Percentiles rank a stretch among this genome's conserved stretches.
Conservation (phyloP, 2,113 vertebrate genomes). For the Syngnathus scovelli region DNA sequence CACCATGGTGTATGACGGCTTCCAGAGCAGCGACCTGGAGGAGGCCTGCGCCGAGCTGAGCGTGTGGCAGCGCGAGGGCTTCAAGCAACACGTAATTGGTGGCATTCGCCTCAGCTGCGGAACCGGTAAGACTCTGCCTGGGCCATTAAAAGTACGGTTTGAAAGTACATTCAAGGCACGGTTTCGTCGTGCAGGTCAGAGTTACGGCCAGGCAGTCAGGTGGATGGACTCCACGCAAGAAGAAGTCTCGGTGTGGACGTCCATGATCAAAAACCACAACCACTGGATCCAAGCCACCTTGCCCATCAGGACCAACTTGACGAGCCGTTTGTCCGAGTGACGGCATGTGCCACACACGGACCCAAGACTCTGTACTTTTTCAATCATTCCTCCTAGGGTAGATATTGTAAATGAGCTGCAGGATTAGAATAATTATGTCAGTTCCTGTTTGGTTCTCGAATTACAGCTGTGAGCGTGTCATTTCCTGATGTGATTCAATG, state of each 20-base stretch:
- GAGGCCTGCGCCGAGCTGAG: slow-evolving; percentile 91
- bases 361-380: neutral
- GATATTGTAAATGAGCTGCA: slow-evolving; percentile 20
- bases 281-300: slow-evolving; percentile 83
- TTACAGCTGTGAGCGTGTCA: neutral
- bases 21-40: slow-evolving; percentile 78
- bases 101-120: slow-evolving; percentile 87
- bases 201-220: slow-evolving; percentile 81
- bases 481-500: slow-evolving; percentile 20
- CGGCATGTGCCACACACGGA: slow-evolving; percentile 10
- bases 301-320: slow-evolving; percentile 81
- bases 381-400: neutral
- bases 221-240: slow-evolving; percentile 96
- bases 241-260: slow-evolving; percentile 78
- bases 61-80: slow-evolving; percentile 81
- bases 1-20: slow-evolving; percentile 98
- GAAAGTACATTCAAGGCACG: neutral
- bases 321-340: slow-evolving; percentile 42
- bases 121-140: slow-evolving; percentile 69
- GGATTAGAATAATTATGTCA: neutral
- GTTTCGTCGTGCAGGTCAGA: slow-evolving; percentile 69
- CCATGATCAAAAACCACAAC: slow-evolving; percentile 76
- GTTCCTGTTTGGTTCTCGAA: neutral
- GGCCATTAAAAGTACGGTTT: too few species aligned
- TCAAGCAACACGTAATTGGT: slow-evolving; percentile 76